Conservation (phyloP, 2,888 invertebrate genomes). For the Ectropis crepuscularia region DNA sequence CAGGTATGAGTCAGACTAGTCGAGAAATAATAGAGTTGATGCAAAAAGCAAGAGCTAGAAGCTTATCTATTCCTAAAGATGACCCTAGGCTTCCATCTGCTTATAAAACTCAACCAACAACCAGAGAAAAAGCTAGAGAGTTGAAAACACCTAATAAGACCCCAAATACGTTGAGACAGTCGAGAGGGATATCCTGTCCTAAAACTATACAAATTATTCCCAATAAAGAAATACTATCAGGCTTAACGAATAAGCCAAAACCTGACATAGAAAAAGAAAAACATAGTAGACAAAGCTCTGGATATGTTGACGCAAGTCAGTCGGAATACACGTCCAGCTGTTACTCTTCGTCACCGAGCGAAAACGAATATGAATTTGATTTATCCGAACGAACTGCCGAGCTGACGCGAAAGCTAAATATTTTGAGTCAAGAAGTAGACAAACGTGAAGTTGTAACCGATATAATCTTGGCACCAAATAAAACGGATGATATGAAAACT, state of each 20-base stretch:
- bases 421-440: slow-evolving; percentile 72
- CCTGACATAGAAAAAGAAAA: slow-evolving; percentile 63
- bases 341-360: slow-evolving; percentile 80
- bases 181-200: slow-evolving; percentile 77
- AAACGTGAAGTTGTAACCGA: slow-evolving; percentile 57
- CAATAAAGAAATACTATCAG: slow-evolving; percentile 80
- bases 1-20: slow-evolving; percentile 78
- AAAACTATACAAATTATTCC: slow-evolving; percentile 83
- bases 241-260: slow-evolving; percentile 73
- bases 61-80: slow-evolving; percentile 81
- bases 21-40: slow-evolving; percentile 78
- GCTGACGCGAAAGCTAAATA: slow-evolving; percentile 72
- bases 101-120: slow-evolving; percentile 50
- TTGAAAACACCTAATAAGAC: slow-evolving; percentile 84
- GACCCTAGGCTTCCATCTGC: slow-evolving; percentile 69
- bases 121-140: slow-evolving; percentile 63
- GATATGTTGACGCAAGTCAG: slow-evolving; percentile 80
- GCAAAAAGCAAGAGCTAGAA: slow-evolving; percentile 79
- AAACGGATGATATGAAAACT: slow-evolving; percentile 42
- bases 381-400: slow-evolving; percentile 77
- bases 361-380: slow-evolving; percentile 82
- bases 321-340: slow-evolving; percentile 82
- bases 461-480: slow-evolving; percentile 59
- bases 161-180: slow-evolving; percentile 64
- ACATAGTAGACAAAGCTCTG: slow-evolving; percentile 73